Evolutionary conservation across 2,888 invertebrate species (phyloP).

Genomic region (Cinara cedri): DNA sequence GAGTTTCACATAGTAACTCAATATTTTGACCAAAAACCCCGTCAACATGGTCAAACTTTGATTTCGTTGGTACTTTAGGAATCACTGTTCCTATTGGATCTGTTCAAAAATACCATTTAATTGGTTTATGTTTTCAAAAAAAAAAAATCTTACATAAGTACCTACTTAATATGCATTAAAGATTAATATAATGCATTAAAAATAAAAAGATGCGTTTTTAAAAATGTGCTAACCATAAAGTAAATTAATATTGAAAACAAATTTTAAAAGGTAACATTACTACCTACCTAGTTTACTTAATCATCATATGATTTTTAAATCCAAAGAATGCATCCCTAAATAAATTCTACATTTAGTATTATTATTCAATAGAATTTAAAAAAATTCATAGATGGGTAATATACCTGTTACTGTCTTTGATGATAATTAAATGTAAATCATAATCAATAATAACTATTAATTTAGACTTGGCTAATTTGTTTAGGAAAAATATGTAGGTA

Average conservation of each 20-base stretch:
- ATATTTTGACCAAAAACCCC: constrained; percentile 60
- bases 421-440: no score
- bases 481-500: no score
- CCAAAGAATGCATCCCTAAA: no score
- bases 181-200: neutral
- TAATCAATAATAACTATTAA: no score
- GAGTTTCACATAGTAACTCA: constrained; percentile 63
- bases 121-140: constrained; percentile 18
- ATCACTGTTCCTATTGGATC: constrained; percentile 66
- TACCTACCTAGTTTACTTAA: no score
- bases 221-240: neutral
- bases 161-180: neutral
- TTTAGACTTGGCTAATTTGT: no score
- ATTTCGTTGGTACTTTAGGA: constrained; percentile 62
- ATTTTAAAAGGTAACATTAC: neutral
- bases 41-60: constrained; percentile 61
- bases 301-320: no score
- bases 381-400: no score
- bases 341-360: no score
- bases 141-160: neutral
- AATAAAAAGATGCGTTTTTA: neutral
- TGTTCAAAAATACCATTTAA: constrained; percentile 60
- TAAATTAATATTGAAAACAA: neutral
- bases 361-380: no score
- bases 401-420: no score